Conservation (phyloP, 2,888 invertebrate genomes). For the Pyrochroa serraticornis region DNA sequence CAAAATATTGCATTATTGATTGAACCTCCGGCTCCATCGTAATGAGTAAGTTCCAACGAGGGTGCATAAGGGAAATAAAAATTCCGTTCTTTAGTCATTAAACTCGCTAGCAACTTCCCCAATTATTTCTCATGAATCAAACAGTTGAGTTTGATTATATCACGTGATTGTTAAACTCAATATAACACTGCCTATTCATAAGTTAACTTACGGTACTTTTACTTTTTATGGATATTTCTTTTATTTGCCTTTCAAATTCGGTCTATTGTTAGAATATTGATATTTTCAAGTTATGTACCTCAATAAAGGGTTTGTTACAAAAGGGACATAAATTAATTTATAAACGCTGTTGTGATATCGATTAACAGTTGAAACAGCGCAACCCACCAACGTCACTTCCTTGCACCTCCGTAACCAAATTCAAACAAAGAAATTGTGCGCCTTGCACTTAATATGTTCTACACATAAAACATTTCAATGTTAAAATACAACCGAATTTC, state of each 20-base stretch:
- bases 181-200: neutral
- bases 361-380: constrained; percentile 19
- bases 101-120: neutral
- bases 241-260: constrained; percentile 28
- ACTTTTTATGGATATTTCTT: constrained; percentile 14
- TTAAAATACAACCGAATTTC: too few relatives aligned
- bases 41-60: constrained; percentile 7
- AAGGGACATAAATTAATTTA: constrained; percentile 27
- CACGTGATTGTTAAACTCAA: constrained; percentile 6
- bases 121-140: constrained; percentile 7
- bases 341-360: constrained; percentile 21
- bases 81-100: neutral
- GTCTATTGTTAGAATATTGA: constrained; percentile 29
- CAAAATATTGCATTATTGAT: constrained; percentile 12
- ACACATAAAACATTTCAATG: too few relatives aligned
- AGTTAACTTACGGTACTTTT: constrained; percentile 14
- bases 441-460: neutral
- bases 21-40: neutral
- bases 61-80: neutral
- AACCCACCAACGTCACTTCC: constrained; percentile 19
- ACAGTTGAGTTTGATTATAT: constrained; percentile 5
- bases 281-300: constrained; percentile 16
- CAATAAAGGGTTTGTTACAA: constrained; percentile 27
- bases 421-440: neutral
- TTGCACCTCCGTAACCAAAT: constrained; percentile 4